These are phyloP conservation scores for Busarellus nigricollis DNA, from an alignment of 2,797 vertebrate genomes.

Conservation along the genomic window DNA sequence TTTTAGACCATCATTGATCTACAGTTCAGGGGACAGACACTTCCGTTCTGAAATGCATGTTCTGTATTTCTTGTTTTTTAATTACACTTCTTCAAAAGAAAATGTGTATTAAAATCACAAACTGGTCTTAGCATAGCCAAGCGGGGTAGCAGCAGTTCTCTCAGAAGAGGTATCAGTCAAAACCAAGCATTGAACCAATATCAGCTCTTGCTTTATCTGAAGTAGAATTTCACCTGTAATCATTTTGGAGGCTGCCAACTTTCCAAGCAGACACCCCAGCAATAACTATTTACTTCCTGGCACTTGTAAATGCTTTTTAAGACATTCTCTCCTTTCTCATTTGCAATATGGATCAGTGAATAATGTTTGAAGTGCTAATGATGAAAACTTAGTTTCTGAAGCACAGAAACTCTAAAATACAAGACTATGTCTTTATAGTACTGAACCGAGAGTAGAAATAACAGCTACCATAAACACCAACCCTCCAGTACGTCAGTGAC, in stretches of 20 bases:
- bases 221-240: background rate
- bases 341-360: background rate
- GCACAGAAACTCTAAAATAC: background rate
- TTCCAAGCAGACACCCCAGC: background rate
- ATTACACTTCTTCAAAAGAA: background rate
- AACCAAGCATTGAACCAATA: background rate
- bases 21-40: background rate
- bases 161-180: background rate
- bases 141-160: background rate
- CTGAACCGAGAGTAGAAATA: background rate
- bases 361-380: background rate
- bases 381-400: background rate
- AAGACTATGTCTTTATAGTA: background rate
- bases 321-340: background rate
- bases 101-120: background rate
- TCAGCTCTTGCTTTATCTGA: background rate
- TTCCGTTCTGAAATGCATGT: background rate
- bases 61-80: background rate
- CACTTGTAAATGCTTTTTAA: background rate
- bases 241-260: background rate
- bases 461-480: background rate
- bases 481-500: background rate
- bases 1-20: background rate
- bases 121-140: background rate
- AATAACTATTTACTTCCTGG: background rate